Base-by-base conservation (phyloP, 2,888 invertebrate species). In the Drosophila formosana region DNA sequence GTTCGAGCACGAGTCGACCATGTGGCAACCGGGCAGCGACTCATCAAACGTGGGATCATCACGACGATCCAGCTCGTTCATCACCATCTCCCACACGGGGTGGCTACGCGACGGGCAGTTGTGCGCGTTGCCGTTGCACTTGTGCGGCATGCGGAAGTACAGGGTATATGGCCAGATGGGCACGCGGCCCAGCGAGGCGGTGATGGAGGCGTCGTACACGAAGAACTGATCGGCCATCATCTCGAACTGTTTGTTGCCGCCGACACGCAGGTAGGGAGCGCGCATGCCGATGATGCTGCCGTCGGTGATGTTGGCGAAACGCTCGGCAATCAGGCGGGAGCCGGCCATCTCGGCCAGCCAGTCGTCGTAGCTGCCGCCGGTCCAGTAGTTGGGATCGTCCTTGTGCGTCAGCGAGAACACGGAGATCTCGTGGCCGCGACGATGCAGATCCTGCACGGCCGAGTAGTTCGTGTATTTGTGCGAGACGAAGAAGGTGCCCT, bases 101-200 rank as follows among this genome's bases (percentile, higher is more conserved):
- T 98, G 98, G 88, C 96, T 96, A 91, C 96, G 94, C 51, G 96
- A 96, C 25, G 98, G 98, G 90, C 98, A 98, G 92, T 98, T 98
- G 91, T 97, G 97, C 13, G 97, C 97, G 91, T 98, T 98, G 74
- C 97, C 97, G 92, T 97, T 97, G 92, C 98, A 98, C 92, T 97
- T 97, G 93, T 98, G 98, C 0, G 98, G 97, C 97, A 98, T 97
- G 73, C 97, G 95, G 95, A 97, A 98, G 94, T 98, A 98, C 26
- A 99, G 93, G 3, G 98, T 98, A 94, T 98, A 99, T 0, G 99
- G 99, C 98, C 98, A 99, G 92, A 97, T 97, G 56, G 98, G 98
- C 28, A 97, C 97, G 52, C 97, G 96, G 37, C 96, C 95, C 61
- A 97, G 94, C 0, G 97, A 96, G 28, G 98, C 98, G 1, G 97